A percentile compares a stretch with the other conserved stretches of the same genome.
Evolutionary conservation across 2,113 vertebrate genomes (phyloP).

Genomic region (Edolisoma coerulescens): DNA sequence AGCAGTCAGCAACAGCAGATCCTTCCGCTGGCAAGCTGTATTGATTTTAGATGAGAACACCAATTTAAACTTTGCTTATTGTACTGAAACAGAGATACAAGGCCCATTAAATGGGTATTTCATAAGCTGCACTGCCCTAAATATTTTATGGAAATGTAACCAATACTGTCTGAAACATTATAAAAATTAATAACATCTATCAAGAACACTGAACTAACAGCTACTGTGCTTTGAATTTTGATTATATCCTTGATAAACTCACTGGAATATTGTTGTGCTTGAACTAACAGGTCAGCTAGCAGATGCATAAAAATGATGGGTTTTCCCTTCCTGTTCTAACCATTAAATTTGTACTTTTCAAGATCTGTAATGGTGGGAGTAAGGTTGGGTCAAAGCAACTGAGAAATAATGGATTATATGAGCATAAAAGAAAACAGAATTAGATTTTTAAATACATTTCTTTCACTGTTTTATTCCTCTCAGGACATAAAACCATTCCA

Average conservation of each 20-base stretch:
- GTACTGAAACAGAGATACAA: not conserved
- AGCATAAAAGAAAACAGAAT: not conserved
- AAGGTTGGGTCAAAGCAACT: not conserved
- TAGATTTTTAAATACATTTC: not conserved
- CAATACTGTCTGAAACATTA: not conserved
- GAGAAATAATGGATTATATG: not conserved
- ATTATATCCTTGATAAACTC: not conserved
- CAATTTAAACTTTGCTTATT: not conserved
- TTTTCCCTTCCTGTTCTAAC: not conserved
- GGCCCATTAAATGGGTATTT: not conserved
- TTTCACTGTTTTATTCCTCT: not conserved
- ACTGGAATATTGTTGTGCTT: not conserved
- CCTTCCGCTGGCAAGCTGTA: not conserved
- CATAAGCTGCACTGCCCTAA: not conserved
- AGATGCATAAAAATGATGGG: not conserved
- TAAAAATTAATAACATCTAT: not conserved
- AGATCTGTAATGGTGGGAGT: not conserved
- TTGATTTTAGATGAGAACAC: not conserved
- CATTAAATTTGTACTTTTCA: not conserved
- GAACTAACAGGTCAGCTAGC: not conserved
- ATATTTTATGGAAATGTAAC: not conserved
- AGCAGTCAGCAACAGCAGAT: not conserved
- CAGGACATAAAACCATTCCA: not conserved
- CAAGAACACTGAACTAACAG: not conserved
- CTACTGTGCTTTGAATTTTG: not conserved